Evolutionary conservation across 2,888 invertebrate genomes (phyloP), one percentile per base, ranked within the genome.

Genomic region (Phengaris arion): DNA sequence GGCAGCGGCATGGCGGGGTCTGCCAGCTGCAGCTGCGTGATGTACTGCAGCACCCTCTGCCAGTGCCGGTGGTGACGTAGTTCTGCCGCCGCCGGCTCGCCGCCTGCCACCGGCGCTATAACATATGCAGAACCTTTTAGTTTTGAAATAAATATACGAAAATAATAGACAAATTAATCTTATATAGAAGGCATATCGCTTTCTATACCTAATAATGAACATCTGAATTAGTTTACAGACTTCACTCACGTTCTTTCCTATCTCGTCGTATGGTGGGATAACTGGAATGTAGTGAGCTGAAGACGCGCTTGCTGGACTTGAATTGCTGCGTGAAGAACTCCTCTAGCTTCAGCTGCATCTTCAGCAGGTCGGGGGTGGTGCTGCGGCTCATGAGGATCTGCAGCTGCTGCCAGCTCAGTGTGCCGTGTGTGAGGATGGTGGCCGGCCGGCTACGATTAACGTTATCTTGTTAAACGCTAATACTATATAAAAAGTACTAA

Each of bases 251-350:
- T 77, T 90, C 91, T 55, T 79, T 81, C 15, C 87, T 81, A 68
- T 85, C 83, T 54, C 87, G 85, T 70, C 87, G 78, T 0, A 84
- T 81, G 35, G 84, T 84, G 6, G 84, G 82, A 78, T 92, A 92
- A 75, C 87, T 89, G 2, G 91, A 89, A 74, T 89, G 92, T 75
- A 95, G 88, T 59, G 96, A 96, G 78, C 96, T 97, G 86, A 99
- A 97, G 6, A 98, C 98, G 2, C 98, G 95, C 87, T 98, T 98
- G 86, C 98, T 98, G 81, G 98, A 98, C 87, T 98, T 98, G 87
- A 99, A 98, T 93, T 99, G 99, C 88, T 99, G 99, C 78, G 98
- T 97, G 92, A 99, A 99, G 94, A 99, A 99, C 91, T 99, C 98
- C 83, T 98, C 98, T 55, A 99, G 94, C 86, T 99, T 99, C 80